These are phyloP conservation scores for Gnatocerus cornutus DNA, from an alignment of 2,888 invertebrate genomes.

Conservation along the genomic window DNA sequence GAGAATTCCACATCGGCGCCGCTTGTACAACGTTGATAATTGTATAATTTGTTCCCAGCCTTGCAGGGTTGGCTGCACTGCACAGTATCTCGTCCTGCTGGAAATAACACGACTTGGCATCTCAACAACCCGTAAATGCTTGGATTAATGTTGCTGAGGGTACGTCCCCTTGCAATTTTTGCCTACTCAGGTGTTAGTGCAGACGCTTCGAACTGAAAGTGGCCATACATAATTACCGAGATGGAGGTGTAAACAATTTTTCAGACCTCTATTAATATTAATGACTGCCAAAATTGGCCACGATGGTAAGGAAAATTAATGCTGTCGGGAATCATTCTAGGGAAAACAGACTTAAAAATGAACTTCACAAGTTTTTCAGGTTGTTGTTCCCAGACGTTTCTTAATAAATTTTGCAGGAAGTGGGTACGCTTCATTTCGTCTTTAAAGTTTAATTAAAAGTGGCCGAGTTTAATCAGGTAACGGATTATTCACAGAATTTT, in stretches of 20 bases:
- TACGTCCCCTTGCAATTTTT: slow-evolving; percentile 26
- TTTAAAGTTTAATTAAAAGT: no score
- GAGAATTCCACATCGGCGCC: slow-evolving; percentile 42
- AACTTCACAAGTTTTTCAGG: no score
- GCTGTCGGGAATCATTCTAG: slow-evolving; percentile 4
- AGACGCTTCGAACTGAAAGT: slow-evolving; percentile 8
- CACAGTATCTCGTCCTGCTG: slow-evolving; percentile 32
- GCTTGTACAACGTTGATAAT: slow-evolving; percentile 43
- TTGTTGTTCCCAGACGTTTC: no score
- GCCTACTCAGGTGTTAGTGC: slow-evolving; percentile 26
- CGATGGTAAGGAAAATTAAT: slow-evolving; percentile 26
- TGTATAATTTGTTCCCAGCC: slow-evolving; percentile 46
- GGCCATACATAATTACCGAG: slow-evolving; percentile 8
- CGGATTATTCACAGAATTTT: no score
- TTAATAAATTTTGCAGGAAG: no score
- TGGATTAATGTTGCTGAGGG: slow-evolving; percentile 36
- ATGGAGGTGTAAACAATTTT: slow-evolving; percentile 9
- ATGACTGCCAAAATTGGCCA: slow-evolving; percentile 12
- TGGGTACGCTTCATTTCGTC: no score
- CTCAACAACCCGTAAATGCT: slow-evolving; percentile 40
- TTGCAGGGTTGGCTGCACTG: slow-evolving; percentile 42
- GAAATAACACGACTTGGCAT: slow-evolving; percentile 38
- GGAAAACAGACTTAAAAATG: no score
- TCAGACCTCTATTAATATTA: slow-evolving; percentile 28
- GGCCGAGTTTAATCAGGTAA: no score